Evolutionary conservation across 2,113 vertebrate species (phyloP).

Genomic region (Natator depressus): DNA sequence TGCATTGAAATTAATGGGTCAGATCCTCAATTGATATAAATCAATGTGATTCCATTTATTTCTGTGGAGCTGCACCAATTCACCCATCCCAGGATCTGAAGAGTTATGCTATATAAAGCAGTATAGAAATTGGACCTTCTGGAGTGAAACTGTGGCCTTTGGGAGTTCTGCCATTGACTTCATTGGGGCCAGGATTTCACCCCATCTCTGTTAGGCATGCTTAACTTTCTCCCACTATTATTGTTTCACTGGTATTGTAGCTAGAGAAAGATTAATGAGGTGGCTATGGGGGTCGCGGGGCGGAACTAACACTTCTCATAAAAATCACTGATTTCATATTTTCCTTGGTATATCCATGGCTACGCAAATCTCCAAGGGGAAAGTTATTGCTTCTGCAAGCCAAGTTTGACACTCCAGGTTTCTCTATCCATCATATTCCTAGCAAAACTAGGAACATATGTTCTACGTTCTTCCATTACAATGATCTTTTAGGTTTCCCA

Average conservation of each 20-base stretch:
- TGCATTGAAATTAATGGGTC: too few species aligned
- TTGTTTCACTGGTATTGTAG: not conserved
- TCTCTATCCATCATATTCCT: not conserved
- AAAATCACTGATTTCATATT: not conserved
- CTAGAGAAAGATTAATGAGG: not conserved
- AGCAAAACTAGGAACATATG: not conserved
- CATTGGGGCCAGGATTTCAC: not conserved
- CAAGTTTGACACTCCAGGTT: not conserved
- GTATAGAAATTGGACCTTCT: not conserved
- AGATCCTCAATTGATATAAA: not conserved
- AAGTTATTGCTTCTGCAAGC: not conserved
- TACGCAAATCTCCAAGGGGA: not conserved
- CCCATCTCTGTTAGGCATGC: not conserved
- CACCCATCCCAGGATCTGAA: not conserved
- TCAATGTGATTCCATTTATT: not conserved
- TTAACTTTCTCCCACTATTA: not conserved
- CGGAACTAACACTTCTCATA: not conserved
- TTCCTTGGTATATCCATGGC: not conserved
- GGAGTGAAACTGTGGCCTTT: not conserved
- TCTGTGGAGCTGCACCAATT: too few species aligned
- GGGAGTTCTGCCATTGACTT: not conserved
- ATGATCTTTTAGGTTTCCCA: not conserved
- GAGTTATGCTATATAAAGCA: not conserved
- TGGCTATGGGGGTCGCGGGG: not conserved
- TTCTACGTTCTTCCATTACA: not conserved